phyloP scores from a whole-genome alignment of 2,888 invertebrate genomes.

The Torymus tubicola region DNA sequence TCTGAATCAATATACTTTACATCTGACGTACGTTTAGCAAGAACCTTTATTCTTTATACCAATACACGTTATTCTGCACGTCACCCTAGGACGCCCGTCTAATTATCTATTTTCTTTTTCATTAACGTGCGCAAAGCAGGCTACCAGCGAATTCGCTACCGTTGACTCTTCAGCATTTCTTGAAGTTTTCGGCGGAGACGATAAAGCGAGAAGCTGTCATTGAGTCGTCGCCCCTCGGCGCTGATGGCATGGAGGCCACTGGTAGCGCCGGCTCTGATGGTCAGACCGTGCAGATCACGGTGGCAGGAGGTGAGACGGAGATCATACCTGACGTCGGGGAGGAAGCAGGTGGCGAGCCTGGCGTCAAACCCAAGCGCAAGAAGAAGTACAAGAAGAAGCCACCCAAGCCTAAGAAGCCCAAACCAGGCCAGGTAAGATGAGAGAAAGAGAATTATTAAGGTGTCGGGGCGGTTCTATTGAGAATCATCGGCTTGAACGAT shows the following conservation, averaged over 20 bases:
- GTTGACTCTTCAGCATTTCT: slow-evolving; percentile 80
- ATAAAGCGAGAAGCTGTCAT: slow-evolving; percentile 78
- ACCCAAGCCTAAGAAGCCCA: slow-evolving; percentile 86
- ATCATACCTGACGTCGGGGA: slow-evolving; percentile 76
- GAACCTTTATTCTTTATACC: too few relatives aligned
- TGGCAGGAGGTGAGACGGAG: slow-evolving; percentile 77
- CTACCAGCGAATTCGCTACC: slow-evolving; percentile 78
- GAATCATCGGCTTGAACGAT: slow-evolving; percentile 9
- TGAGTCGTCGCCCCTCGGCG: slow-evolving; percentile 76
- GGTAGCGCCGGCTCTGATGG: slow-evolving; percentile 72
- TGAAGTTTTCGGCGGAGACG: slow-evolving; percentile 81
- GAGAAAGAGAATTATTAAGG: not conserved
- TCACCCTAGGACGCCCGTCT: not conserved
- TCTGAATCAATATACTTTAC: too few relatives aligned
- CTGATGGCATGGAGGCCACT: slow-evolving; percentile 73
- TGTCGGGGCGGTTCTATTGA: slow-evolving; percentile 11
- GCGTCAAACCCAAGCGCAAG: slow-evolving; percentile 81
- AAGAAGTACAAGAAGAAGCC: slow-evolving; percentile 90
- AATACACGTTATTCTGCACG: not conserved
- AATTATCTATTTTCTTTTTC: too few relatives aligned
- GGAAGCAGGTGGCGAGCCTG: slow-evolving; percentile 71
- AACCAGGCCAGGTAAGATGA: slow-evolving; percentile 86
- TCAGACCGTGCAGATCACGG: slow-evolving; percentile 77
- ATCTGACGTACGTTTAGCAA: too few relatives aligned
- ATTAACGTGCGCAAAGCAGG: slow-evolving; percentile 49